phyloP scores from a whole-genome alignment of 2,888 invertebrate species.

The Mesorhabditis spiculigera region DNA sequence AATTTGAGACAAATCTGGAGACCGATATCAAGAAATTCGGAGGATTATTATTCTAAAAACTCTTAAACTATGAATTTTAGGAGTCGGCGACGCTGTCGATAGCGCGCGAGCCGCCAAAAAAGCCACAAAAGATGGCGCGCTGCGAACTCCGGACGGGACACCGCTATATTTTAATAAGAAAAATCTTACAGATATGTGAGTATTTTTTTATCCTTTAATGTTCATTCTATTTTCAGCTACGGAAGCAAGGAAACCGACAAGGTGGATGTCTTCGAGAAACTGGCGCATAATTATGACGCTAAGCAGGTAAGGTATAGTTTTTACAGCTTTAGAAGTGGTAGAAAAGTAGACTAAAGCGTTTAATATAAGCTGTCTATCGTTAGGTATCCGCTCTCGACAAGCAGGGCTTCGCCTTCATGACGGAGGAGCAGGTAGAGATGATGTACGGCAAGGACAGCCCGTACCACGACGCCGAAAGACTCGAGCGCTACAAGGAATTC shows the following conservation, averaged over 20 bases:
- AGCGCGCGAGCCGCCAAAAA: slow-evolving; percentile 8
- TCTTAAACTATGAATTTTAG: slow-evolving; percentile 12
- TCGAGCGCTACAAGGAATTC: slow-evolving; percentile 30
- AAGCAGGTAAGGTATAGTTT: slow-evolving; percentile 30
- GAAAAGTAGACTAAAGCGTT: neutral
- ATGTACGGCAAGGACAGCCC: slow-evolving; percentile 50
- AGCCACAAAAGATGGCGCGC: slow-evolving; percentile 10
- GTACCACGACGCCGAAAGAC: slow-evolving; percentile 30
- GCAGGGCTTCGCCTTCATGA: slow-evolving; percentile 45
- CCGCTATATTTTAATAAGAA: slow-evolving; percentile 45
- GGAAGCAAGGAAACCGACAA: slow-evolving; percentile 45
- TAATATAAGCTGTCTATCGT: neutral
- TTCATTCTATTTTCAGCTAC: slow-evolving; percentile 11
- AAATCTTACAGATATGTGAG: slow-evolving; percentile 34
- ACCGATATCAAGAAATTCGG: no score
- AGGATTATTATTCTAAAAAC: neutral
- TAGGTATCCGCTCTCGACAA: slow-evolving; percentile 41
- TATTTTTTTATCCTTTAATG: neutral
- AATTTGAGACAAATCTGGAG: no score
- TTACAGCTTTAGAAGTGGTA: no score
- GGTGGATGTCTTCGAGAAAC: slow-evolving; percentile 47
- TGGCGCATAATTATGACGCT: slow-evolving; percentile 43
- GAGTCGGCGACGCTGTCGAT: slow-evolving; percentile 28
- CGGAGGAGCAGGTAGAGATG: slow-evolving; percentile 39
- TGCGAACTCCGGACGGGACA: slow-evolving; percentile 25